Percentiles rank a stretch among this genome's conserved stretches.
These are phyloP conservation scores for Schrankia costaestrigalis DNA, from an alignment of 2,888 invertebrate genomes.

Conservation along the genomic window DNA sequence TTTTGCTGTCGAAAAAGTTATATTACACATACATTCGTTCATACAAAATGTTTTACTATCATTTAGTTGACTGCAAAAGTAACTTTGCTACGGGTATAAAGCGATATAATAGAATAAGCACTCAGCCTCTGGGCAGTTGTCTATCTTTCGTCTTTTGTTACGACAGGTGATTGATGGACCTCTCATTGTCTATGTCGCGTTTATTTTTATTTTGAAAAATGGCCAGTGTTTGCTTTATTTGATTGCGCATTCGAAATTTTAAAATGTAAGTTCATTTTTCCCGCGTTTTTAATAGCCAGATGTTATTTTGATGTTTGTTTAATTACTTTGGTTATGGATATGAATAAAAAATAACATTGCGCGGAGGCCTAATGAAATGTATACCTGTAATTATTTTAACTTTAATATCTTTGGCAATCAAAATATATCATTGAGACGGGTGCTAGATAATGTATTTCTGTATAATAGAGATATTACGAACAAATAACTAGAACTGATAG, in stretches of 20 bases:
- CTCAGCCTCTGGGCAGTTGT: constrained; percentile 60
- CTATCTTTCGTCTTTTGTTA: constrained; percentile 65
- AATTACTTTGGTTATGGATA: too few relatives aligned
- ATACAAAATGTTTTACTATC: constrained; percentile 10
- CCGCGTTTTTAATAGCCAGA: constrained; percentile 26
- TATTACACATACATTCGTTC: constrained; percentile 18
- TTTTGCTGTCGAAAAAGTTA: constrained; percentile 29
- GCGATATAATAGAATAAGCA: constrained; percentile 54
- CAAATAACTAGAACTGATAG: too few relatives aligned
- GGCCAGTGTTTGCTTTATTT: constrained; percentile 61
- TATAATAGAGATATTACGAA: too few relatives aligned
- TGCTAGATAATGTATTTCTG: too few relatives aligned
- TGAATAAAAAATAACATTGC: too few relatives aligned
- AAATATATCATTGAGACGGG: too few relatives aligned
- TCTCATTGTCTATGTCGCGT: constrained; percentile 65
- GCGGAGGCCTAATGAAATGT: too few relatives aligned
- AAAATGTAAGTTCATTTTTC: constrained; percentile 41
- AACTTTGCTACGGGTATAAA: constrained; percentile 36
- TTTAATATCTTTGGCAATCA: too few relatives aligned
- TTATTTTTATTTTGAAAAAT: constrained; percentile 71
- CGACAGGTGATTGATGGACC: constrained; percentile 64
- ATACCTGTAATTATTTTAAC: too few relatives aligned
- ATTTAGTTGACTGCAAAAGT: constrained; percentile 28
- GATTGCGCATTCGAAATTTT: constrained; percentile 55
- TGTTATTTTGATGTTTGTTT: constrained; percentile 14